Evolutionary conservation across 2,797 vertebrate genomes (phyloP).

Genomic region (Octomys mimax): DNA sequence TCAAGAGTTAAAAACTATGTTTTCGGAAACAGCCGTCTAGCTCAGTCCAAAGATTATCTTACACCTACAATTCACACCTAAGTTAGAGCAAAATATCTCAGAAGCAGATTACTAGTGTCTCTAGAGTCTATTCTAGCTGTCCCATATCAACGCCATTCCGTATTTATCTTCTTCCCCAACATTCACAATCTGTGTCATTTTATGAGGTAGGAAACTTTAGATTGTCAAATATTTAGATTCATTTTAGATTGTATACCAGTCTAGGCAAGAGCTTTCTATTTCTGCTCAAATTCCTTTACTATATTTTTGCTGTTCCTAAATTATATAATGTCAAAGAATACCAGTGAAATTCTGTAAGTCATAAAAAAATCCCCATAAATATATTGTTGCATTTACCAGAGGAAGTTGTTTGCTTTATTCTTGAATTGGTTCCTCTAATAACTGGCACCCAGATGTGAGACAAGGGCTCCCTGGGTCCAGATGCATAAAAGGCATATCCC

Average conservation of each 20-base stretch:
- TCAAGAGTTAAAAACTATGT: not conserved
- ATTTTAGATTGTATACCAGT: not conserved
- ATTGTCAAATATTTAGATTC: not conserved
- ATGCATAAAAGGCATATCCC: not conserved
- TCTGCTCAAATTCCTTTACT: not conserved
- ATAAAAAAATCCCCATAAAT: not conserved
- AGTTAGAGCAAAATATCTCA: not conserved
- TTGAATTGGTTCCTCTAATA: constrained; percentile 45
- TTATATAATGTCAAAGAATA: not conserved
- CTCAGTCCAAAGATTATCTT: not conserved
- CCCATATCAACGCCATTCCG: not conserved
- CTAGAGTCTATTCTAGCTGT: not conserved
- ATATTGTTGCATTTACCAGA: not conserved
- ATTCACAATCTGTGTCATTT: not conserved
- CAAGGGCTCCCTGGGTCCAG: not conserved
- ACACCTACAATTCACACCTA: not conserved
- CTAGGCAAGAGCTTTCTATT: not conserved
- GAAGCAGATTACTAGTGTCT: not conserved
- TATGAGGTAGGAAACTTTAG: not conserved
- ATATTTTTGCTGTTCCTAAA: not conserved
- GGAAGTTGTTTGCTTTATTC: not conserved
- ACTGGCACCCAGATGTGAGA: not conserved
- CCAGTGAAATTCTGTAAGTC: not conserved
- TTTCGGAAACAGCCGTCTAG: not conserved
- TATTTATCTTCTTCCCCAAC: not conserved